Percentiles rank a stretch among this genome's conserved stretches.
Evolutionary conservation across 2,888 invertebrate genomes (phyloP).

Genomic region (Leptura quadrifasciata): DNA sequence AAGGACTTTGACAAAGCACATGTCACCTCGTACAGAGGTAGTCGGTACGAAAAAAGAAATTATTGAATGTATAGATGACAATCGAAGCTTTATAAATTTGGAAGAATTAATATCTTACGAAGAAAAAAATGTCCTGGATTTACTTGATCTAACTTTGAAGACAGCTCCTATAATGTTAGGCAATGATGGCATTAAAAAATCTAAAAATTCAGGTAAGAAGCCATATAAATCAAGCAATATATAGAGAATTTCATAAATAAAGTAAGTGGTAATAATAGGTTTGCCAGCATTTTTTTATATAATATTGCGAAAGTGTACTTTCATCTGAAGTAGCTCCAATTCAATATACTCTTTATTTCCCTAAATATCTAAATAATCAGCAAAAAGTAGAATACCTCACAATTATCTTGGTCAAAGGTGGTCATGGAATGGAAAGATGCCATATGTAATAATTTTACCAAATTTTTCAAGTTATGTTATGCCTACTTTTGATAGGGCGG

Average conservation of each 20-base stretch:
- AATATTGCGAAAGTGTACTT: no score
- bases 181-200: conserved; percentile 78
- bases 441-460: no score
- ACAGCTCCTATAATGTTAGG: conserved; percentile 79
- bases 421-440: no score
- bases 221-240: neutral
- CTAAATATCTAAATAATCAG: no score
- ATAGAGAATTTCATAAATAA: conserved; percentile 6
- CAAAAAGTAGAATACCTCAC: no score
- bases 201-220: conserved; percentile 71
- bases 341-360: no score
- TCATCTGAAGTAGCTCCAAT: no score
- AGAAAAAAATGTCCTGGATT: conserved; percentile 80
- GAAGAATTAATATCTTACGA: conserved; percentile 81
- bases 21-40: conserved; percentile 75
- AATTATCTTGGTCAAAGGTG: no score
- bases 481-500: no score
- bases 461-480: no score
- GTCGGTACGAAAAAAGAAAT: conserved; percentile 43
- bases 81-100: conserved; percentile 72
- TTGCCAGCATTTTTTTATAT: no score
- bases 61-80: conserved; percentile 62
- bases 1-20: conserved; percentile 83
- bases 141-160: conserved; percentile 78
- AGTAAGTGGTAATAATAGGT: neutral